Base-by-base conservation (phyloP, 2,113 vertebrate species). In the Leiothrix lutea region DNA sequence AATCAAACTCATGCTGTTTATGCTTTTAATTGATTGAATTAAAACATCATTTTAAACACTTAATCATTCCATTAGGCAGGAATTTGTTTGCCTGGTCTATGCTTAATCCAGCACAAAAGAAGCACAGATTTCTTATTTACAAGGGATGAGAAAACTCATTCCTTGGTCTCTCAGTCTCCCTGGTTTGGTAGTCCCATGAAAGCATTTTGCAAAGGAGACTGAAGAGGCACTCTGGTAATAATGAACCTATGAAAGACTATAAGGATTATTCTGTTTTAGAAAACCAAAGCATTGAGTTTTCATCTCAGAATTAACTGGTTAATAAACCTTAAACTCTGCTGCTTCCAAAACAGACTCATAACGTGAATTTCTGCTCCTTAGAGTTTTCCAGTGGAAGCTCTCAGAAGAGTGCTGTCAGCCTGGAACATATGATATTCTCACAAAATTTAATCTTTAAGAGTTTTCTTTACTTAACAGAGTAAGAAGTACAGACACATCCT, bases 1-100 rank as follows among this genome's bases (percentile, higher is more conserved):
- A 97, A 94, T 97, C 97, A 97, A 97, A 96, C 92, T 47, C 97
- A 95, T 80, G 94, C 97, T 97, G 97, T 86, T 97, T 97, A 95
- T 97, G 95, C 95, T 98, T 98, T 98, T 96, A 97, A 97, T 97
- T 97, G 97, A 98, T 96, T 97, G 92, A 95, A 98, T 98, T 97
- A 98, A 97, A 97, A 88, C 50, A 96, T 50, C 64, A 72, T 97
- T 98, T 97, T 40, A 95, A 97, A 94, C 88, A 96, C 94, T 97
- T 97, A 97, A 97, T 97, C 93, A 97, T 97, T 97, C 54, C 69
- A 92, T 97, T 97, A 95, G 61, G 51, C 45, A 86, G 40, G 75
- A 57, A 16, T 94, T 44, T 74, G 24, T 90, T 96, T 95, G 54
- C 74, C 64, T 94, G 35, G 91, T 95, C 87, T 64, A 5, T 79